Evolutionary conservation across 2,797 vertebrate genomes (phyloP).

Genomic region (Dicrostonyx torquatus): DNA sequence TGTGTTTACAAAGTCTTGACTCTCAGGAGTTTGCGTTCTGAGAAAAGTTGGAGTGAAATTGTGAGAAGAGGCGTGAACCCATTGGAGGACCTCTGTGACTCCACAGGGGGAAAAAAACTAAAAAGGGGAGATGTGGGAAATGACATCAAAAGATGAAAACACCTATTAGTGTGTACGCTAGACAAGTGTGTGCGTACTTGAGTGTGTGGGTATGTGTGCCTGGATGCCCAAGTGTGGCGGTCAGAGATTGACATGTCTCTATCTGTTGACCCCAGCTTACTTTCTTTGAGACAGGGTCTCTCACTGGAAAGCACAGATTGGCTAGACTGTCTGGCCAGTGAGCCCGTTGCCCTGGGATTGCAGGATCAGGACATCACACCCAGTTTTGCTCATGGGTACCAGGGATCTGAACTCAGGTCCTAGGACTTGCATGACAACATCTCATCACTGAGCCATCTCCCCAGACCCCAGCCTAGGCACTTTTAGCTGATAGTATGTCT

Average conservation of each 20-base stretch:
- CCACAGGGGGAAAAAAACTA: neutral
- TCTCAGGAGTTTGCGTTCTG: neutral
- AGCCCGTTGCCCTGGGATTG: neutral
- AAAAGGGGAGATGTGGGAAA: fast-evolving
- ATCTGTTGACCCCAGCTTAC: neutral
- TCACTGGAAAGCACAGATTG: neutral
- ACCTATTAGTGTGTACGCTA: neutral
- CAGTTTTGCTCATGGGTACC: neutral
- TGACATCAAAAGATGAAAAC: neutral
- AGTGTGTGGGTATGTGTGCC: neutral
- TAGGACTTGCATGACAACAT: neutral
- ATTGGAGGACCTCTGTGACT: neutral
- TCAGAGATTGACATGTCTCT: neutral
- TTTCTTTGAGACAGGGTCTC: neutral
- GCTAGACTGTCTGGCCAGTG: neutral
- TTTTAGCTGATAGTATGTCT: neutral
- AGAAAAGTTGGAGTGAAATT: neutral
- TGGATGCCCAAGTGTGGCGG: neutral
- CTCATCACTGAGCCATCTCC: neutral
- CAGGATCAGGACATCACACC: neutral
- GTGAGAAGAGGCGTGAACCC: neutral
- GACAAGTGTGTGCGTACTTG: neutral
- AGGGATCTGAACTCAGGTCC: neutral
- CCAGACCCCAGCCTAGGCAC: neutral
- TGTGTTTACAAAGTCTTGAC: neutral